Evolutionary conservation across 2,888 invertebrate species (phyloP).

Genomic region (Adela reaumurella): DNA sequence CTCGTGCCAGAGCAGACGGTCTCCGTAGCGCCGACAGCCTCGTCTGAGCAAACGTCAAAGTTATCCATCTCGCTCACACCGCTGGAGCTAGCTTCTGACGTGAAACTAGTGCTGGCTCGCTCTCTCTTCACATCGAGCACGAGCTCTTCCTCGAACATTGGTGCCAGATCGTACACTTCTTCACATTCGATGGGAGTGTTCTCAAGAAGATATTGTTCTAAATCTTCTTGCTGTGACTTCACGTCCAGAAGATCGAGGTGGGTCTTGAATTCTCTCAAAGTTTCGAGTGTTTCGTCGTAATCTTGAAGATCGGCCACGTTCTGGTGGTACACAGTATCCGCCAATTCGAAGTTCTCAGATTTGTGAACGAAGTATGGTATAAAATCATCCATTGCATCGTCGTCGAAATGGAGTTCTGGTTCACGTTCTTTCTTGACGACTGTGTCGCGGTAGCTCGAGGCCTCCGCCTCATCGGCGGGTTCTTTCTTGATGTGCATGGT

Average conservation of each 20-base stretch:
- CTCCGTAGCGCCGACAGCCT: conserved; percentile 1
- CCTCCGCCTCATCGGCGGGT: conserved; percentile 13
- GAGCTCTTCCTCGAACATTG: conserved; percentile 41
- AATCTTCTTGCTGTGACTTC: conserved; percentile 35
- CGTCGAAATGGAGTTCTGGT: conserved; percentile 34
- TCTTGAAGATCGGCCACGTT: conserved; percentile 58
- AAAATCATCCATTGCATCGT: conserved; percentile 43
- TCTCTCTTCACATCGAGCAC: conserved; percentile 42
- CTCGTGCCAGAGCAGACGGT: conserved; percentile 9
- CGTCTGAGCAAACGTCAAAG: conserved; percentile 4
- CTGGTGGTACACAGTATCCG: conserved; percentile 50
- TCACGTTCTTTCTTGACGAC: conserved; percentile 30
- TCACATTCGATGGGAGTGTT: conserved; percentile 37
- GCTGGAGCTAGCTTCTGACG: conserved; percentile 40
- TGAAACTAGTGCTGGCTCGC: conserved; percentile 49
- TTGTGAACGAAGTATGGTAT: conserved; percentile 39
- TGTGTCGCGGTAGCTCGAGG: conserved; percentile 14
- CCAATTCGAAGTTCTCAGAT: conserved; percentile 31
- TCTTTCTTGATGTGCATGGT: conserved; percentile 45
- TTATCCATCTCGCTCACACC: conserved; percentile 47
- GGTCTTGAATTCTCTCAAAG: conserved; percentile 32
- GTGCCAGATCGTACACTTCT: conserved; percentile 35
- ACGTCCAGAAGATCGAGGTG: conserved; percentile 40
- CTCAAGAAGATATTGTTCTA: conserved; percentile 41
- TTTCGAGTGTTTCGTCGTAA: conserved; percentile 41